Evolutionary conservation across 2,113 vertebrate species (phyloP).

Genomic region (Talpa occidentalis): DNA sequence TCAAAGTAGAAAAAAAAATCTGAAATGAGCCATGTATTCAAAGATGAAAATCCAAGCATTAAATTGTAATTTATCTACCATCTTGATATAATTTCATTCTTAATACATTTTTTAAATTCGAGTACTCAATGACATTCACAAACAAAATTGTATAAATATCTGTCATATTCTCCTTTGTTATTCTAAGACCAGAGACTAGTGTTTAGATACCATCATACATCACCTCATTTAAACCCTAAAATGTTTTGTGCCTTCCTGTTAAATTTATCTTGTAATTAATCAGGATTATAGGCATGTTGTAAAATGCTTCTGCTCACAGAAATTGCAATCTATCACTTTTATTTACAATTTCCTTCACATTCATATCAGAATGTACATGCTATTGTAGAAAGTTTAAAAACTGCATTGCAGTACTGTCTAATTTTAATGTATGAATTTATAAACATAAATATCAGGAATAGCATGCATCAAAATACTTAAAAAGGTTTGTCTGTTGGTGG

Average conservation of each 20-base stretch:
- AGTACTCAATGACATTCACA: slow-evolving; percentile 25
- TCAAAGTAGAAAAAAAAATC: neutral
- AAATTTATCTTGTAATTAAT: neutral
- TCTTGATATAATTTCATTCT: neutral
- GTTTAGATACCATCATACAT: neutral
- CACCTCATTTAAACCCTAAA: slow-evolving; percentile 4
- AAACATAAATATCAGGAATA: neutral
- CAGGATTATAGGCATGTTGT: neutral
- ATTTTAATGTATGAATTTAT: neutral
- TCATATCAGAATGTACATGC: neutral
- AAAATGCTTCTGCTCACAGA: slow-evolving; percentile 33
- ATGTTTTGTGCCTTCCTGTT: neutral
- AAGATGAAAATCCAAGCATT: slow-evolving; percentile 35
- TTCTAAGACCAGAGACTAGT: neutral
- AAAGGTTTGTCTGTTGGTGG: neutral
- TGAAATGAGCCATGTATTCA: slow-evolving; percentile 36
- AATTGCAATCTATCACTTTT: slow-evolving; percentile 6
- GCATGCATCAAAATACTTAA: neutral
- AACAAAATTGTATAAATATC: neutral
- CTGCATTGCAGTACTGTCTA: neutral
- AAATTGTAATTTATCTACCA: slow-evolving; percentile 1
- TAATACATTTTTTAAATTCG: neutral
- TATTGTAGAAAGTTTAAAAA: neutral
- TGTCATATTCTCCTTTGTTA: neutral
- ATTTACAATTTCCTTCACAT: neutral